A percentile compares a stretch with the other conserved stretches of the same genome.
phyloP scores from a whole-genome alignment of 2,113 vertebrate genomes.

The Butorides virescens region DNA sequence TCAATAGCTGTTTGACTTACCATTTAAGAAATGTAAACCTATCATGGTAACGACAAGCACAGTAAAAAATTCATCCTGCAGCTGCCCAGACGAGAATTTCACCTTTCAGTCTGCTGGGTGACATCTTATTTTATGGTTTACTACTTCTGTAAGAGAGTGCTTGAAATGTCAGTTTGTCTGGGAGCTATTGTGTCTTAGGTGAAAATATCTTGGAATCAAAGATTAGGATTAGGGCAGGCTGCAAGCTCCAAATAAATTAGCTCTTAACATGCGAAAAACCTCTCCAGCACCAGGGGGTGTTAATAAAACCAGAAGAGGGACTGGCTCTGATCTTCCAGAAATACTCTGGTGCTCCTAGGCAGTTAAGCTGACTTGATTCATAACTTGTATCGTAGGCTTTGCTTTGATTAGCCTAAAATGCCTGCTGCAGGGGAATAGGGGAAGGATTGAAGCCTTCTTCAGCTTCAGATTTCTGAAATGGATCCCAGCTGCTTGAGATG shows the following conservation, averaged over 20 bases:
- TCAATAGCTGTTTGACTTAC: background rate
- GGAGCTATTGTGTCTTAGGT: no score
- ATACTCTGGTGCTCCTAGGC: background rate
- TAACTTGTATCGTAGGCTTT: background rate
- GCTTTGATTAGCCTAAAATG: background rate
- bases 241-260: background rate
- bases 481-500: slow-evolving; percentile 50
- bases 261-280: background rate
- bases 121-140: background rate
- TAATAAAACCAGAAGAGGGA: background rate
- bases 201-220: background rate
- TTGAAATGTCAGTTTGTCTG: background rate
- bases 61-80: background rate
- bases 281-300: background rate
- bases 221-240: background rate
- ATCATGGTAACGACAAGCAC: background rate
- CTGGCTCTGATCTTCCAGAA: background rate
- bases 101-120: background rate
- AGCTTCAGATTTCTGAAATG: slow-evolving; percentile 61
- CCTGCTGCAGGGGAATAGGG: background rate
- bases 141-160: background rate
- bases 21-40: background rate
- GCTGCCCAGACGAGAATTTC: background rate
- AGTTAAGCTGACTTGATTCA: background rate
- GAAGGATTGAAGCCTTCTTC: background rate